These are phyloP conservation scores for Stenoptilia bipunctidactyla DNA, from an alignment of 2,888 invertebrate species.

Conservation along the genomic window DNA sequence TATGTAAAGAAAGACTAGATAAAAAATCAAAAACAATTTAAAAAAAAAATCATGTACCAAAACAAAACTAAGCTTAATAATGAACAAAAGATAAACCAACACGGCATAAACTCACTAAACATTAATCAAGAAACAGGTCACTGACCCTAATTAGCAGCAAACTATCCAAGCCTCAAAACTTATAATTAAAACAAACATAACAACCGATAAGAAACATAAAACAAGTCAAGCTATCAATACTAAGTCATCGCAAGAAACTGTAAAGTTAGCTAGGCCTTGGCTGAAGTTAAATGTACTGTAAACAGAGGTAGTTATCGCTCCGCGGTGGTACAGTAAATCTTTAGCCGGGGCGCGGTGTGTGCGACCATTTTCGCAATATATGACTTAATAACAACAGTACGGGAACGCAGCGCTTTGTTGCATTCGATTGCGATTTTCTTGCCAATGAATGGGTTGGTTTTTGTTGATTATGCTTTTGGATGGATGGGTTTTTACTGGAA, in stretches of 20 bases:
- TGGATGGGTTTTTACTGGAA: too few species aligned
- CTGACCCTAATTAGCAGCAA: too few species aligned
- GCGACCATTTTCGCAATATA: slow-evolving; percentile 35
- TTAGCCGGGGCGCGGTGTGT: slow-evolving; percentile 26
- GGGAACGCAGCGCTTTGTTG: not conserved
- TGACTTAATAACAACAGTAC: slow-evolving; percentile 3
- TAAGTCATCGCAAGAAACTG: slow-evolving; percentile 27
- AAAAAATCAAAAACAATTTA: too few species aligned
- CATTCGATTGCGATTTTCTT: not conserved
- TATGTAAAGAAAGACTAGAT: too few species aligned
- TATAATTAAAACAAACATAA: too few species aligned
- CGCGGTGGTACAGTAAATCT: slow-evolving; percentile 51
- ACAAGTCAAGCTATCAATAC: slow-evolving; percentile 11
- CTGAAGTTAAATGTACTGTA: slow-evolving; percentile 64
- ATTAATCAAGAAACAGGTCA: too few species aligned
- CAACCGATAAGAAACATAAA: not conserved
- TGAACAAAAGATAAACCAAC: too few species aligned
- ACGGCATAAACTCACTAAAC: too few species aligned
- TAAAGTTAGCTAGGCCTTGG: slow-evolving; percentile 34
- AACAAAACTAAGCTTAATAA: too few species aligned
- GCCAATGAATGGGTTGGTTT: not conserved
- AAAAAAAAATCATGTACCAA: too few species aligned
- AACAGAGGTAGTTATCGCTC: slow-evolving; percentile 60
- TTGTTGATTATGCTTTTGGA: not conserved
- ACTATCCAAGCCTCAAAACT: too few species aligned